Evolutionary conservation across 2,888 invertebrate species (phyloP).

Genomic region (Drosophila nigricruria): DNA sequence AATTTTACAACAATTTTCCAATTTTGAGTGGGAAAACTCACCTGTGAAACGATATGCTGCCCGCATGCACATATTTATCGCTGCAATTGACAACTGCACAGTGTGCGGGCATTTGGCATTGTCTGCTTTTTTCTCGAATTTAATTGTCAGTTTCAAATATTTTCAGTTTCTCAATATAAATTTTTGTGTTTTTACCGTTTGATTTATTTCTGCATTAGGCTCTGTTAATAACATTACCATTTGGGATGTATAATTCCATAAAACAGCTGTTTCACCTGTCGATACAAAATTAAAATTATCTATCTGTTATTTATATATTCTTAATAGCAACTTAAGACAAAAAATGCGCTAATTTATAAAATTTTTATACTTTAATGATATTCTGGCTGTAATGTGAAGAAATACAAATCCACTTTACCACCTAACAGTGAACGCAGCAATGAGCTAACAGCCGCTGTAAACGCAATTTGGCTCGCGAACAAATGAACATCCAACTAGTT

Average conservation of each 20-base stretch:
- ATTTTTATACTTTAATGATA: background rate
- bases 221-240: constrained; percentile 2
- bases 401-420: too few species aligned
- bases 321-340: too few species aligned
- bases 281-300: background rate
- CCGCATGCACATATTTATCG: constrained; percentile 83
- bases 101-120: constrained; percentile 83
- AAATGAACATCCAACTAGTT: constrained; percentile 18
- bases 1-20: too few species aligned
- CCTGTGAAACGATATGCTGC: constrained; percentile 85
- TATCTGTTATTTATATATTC: background rate
- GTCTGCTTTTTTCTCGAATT: background rate
- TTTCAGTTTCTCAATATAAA: background rate
- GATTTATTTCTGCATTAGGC: background rate
- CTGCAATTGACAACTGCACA: constrained; percentile 84
- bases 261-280: background rate
- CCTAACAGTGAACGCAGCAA: constrained; percentile 1
- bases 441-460: constrained; percentile 9
- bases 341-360: background rate
- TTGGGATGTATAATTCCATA: background rate
- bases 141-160: background rate
- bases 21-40: constrained; percentile 37
- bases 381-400: background rate
- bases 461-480: background rate
- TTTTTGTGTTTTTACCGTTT: background rate